phyloP scores from a whole-genome alignment of 1,140 invertebrate genomes.

The Eriocheir sinensis region DNA sequence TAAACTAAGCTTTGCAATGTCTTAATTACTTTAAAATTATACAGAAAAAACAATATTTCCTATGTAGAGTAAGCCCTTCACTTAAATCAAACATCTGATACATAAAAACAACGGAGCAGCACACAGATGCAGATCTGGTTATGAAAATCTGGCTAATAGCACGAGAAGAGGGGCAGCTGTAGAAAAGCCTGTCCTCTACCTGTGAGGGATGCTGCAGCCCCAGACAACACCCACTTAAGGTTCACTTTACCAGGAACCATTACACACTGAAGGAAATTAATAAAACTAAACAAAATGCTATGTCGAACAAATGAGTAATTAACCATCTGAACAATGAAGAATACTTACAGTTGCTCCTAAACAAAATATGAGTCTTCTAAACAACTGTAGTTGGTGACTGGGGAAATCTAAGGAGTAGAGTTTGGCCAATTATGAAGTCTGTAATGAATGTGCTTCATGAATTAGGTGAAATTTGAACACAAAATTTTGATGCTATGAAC shows the following conservation, averaged over 20 bases:
- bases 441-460: constrained; percentile 73
- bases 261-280: constrained; percentile 65
- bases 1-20: constrained; percentile 1
- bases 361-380: constrained; percentile 50
- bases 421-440: constrained; percentile 71
- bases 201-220: constrained; percentile 67
- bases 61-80: background rate
- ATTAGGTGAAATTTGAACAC: constrained; percentile 67
- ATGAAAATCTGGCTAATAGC: constrained; percentile 62
- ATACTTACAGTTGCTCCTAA: constrained; percentile 71
- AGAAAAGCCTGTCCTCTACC: constrained; percentile 57
- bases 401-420: constrained; percentile 66
- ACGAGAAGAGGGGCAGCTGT: constrained; percentile 60
- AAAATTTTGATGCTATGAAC: constrained; percentile 65
- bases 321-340: constrained; percentile 74
- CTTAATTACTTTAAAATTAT: constrained; percentile 42
- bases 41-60: background rate
- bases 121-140: constrained; percentile 65
- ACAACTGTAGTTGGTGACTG: constrained; percentile 74
- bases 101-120: constrained; percentile 20
- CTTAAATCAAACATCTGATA: background rate
- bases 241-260: constrained; percentile 64
- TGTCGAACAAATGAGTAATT: constrained; percentile 51
- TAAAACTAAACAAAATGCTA: constrained; percentile 48
- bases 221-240: constrained; percentile 67